Conservation (phyloP, 2,113 vertebrate species). For the Pionites leucogaster region DNA sequence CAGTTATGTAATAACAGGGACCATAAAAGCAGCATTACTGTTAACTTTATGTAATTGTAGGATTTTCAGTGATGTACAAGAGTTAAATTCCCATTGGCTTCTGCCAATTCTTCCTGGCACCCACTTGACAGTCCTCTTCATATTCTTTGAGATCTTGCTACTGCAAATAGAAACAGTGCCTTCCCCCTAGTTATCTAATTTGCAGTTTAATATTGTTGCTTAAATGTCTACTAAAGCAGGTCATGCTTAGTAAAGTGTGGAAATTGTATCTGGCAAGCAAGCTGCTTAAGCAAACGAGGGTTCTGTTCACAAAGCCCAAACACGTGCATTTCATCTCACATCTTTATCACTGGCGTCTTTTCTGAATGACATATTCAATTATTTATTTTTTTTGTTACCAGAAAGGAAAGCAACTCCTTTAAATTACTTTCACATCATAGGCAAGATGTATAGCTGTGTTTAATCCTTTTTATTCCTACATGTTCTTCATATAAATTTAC, state of each 20-base stretch:
- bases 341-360: neutral
- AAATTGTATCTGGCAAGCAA: conserved; percentile 56
- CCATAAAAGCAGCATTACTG: neutral
- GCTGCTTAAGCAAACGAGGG: conserved; percentile 50
- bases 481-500: neutral
- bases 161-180: conserved; percentile 30
- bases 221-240: conserved; percentile 35
- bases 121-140: neutral
- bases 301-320: conserved; percentile 18
- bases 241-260: conserved; percentile 58
- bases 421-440: neutral
- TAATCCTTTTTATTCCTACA: neutral
- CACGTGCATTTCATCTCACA: neutral
- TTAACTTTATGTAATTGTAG: conserved; percentile 23
- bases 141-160: neutral
- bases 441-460: neutral
- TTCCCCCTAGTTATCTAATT: conserved; percentile 28
- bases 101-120: conserved; percentile 10
- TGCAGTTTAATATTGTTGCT: conserved; percentile 31
- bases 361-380: neutral
- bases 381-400: neutral
- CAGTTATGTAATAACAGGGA: conserved; percentile 3
- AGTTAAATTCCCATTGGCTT: neutral
- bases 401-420: neutral
- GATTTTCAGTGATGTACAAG: neutral